Conservation (phyloP, 1,140 invertebrate genomes). For the Nomia melanderi region DNA sequence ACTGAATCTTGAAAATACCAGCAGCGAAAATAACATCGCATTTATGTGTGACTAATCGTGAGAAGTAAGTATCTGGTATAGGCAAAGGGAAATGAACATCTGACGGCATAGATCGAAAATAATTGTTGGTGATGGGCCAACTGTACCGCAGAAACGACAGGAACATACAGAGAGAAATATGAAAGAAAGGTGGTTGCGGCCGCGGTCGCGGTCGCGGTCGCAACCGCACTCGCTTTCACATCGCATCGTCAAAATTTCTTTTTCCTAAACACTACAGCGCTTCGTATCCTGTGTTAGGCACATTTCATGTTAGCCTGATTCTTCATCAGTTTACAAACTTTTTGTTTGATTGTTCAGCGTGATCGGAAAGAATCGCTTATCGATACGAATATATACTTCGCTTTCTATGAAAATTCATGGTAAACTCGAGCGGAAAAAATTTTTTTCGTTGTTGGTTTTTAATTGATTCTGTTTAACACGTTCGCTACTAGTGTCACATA, state of each 20-base stretch:
- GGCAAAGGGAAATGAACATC: too few relatives aligned
- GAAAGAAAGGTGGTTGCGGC: background rate
- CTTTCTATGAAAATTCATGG: too few relatives aligned
- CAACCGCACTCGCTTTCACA: background rate
- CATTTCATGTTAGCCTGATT: too few relatives aligned
- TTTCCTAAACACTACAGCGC: background rate
- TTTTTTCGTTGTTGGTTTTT: too few relatives aligned
- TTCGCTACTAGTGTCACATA: too few relatives aligned
- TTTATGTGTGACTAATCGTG: background rate
- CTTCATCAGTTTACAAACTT: too few relatives aligned
- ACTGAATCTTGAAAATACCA: background rate
- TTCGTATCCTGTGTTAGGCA: background rate
- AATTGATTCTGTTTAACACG: too few relatives aligned
- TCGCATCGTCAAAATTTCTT: background rate
- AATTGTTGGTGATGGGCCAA: slow-evolving; percentile 49
- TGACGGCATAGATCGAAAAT: slow-evolving; percentile 40
- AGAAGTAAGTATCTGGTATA: background rate
- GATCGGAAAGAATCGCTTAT: too few relatives aligned
- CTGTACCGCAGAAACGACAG: background rate
- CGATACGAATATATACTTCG: too few relatives aligned
- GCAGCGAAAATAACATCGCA: background rate
- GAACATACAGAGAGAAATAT: background rate
- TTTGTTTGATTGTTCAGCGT: too few relatives aligned
- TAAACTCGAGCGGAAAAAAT: too few relatives aligned
- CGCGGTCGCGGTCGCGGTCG: background rate